Conservation (phyloP, 2,888 invertebrate genomes). For the Rhamphomyia laevipes region DNA sequence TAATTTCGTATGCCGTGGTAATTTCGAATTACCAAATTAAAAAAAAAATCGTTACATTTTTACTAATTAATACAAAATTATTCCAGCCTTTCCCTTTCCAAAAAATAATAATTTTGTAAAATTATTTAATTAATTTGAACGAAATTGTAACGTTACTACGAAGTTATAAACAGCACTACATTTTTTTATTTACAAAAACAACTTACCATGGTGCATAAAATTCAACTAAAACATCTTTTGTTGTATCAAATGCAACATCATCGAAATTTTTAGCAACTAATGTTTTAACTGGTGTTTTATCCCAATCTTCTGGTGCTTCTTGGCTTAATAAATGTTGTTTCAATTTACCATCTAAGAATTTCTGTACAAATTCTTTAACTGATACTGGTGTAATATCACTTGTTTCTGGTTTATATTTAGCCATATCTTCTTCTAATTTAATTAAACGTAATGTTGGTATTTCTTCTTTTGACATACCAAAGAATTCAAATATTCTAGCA, state of each 20-base stretch:
- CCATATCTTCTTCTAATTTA: slow-evolving; percentile 92
- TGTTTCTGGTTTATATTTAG: slow-evolving; percentile 83
- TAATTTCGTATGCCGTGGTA: too few relatives aligned
- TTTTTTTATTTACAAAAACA: too few relatives aligned
- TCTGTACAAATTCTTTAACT: slow-evolving; percentile 64
- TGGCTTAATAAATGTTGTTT: slow-evolving; percentile 93
- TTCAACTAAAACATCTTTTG: slow-evolving; percentile 91
- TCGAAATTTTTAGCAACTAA: slow-evolving; percentile 95
- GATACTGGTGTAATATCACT: slow-evolving; percentile 28
- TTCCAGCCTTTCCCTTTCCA: too few relatives aligned
- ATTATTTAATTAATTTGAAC: too few relatives aligned
- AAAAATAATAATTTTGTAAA: too few relatives aligned
- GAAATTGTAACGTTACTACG: too few relatives aligned
- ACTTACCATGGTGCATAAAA: slow-evolving; percentile 94
- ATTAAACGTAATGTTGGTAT: slow-evolving; percentile 85
- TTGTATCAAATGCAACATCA: slow-evolving; percentile 73
- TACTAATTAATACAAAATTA: too few relatives aligned
- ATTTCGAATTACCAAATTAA: too few relatives aligned
- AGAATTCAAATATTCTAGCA: slow-evolving; percentile 96
- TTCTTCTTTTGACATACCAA: slow-evolving; percentile 93
- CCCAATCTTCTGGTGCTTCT: slow-evolving; percentile 94
- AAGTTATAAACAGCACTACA: too few relatives aligned
- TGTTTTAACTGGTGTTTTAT: slow-evolving; percentile 81
- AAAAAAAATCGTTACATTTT: too few relatives aligned
- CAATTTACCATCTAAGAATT: slow-evolving; percentile 82